Conservation (phyloP, 2,888 invertebrate genomes). For the Pollenia labialis region DNA sequence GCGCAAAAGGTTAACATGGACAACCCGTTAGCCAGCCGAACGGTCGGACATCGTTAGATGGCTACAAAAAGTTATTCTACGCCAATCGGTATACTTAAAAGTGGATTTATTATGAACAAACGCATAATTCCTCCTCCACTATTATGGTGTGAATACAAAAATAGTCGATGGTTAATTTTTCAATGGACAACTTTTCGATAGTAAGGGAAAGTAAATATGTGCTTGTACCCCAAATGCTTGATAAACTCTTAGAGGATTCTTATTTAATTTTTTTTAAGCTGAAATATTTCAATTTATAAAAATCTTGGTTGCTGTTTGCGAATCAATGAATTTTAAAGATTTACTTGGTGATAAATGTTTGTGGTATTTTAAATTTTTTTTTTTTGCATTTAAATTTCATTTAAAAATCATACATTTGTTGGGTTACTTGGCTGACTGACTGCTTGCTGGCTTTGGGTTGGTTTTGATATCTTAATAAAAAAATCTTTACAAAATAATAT, state of each 20-base stretch:
- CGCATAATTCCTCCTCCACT: no score
- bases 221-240: no score
- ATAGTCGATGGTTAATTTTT: no score
- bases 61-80: no score
- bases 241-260: background rate
- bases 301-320: slow-evolving; percentile 26
- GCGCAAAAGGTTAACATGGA: no score
- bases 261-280: slow-evolving; percentile 35
- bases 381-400: slow-evolving; percentile 11
- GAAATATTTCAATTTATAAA: slow-evolving; percentile 39
- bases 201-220: no score
- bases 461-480: slow-evolving; percentile 54
- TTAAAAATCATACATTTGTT: slow-evolving; percentile 29
- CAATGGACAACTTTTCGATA: no score
- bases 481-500: slow-evolving; percentile 67
- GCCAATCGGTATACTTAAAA: no score
- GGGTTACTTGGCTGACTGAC: slow-evolving; percentile 5
- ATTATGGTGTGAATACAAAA: no score
- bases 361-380: slow-evolving; percentile 44
- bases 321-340: slow-evolving; percentile 63
- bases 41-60: no score
- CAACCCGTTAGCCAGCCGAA: no score
- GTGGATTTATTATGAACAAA: no score
- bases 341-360: slow-evolving; percentile 64
- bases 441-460: slow-evolving; percentile 48